Evolutionary conservation across 2,888 invertebrate genomes (phyloP), one percentile per base, ranked within the genome.

Genomic region (Atrina japonica): DNA sequence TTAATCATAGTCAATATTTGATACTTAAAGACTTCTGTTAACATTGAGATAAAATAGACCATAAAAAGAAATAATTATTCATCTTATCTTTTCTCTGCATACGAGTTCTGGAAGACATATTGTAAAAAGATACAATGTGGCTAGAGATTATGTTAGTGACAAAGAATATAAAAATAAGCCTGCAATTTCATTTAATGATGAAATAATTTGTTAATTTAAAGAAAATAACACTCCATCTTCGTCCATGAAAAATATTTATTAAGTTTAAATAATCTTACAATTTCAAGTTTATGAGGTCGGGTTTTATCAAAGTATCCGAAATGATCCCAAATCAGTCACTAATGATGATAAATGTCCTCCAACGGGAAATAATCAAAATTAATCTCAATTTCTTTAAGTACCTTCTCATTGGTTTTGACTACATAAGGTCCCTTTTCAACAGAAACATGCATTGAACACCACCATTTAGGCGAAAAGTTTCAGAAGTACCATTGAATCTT

Each of bases 251-350:
- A 58, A 69, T 47, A 35, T 43, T 64, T 69, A 69, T 69, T 64
- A 64, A 69, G 69, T 69, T 69, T 55, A 69, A 69, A 69, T 69
- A 69, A 69, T 69, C 63, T 69, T 23, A 64, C 56, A 69, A 69
- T 63, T 56, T 40, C 56, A 47, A 23, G 52, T 64, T 64, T 55
- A 56, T 63, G 47, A 58, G 23, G 66, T 58, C 21, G 47, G 40
- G 55, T 58, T 58, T 66, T 69, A 69, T 69, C 69, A 27, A 30
- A 23, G 55, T 68, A 45, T 21, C 47, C 68, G 61, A 35, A 53
- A 55, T 47, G 47, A 40, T 61, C 27, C 61, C 35, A 61, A 68
- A 52, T 30, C 30, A 29, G 68, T 35, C 55, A 43, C 55, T 68
- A 61, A 68, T 68, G 61, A 68, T 61, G 68, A 68, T 68, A 45